These are phyloP conservation scores for Pardalotus punctatus DNA, from an alignment of 2,113 vertebrate genomes.

Conservation along the genomic window DNA sequence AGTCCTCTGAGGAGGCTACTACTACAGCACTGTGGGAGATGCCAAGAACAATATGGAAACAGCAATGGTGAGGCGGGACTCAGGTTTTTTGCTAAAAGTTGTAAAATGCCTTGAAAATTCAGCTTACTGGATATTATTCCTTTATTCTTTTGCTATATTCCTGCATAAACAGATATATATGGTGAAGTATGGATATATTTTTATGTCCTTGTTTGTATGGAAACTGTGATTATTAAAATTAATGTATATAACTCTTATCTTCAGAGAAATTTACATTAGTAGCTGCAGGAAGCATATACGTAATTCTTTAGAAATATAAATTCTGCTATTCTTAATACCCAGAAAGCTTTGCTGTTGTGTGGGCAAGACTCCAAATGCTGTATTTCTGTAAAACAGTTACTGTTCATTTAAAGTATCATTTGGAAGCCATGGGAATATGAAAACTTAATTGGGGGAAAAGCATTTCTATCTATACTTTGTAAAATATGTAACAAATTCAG, in stretches of 20 bases:
- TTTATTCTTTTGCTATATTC: background rate
- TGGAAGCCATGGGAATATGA: background rate
- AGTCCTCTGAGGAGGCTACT: background rate
- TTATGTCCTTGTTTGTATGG: background rate
- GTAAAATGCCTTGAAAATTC: background rate
- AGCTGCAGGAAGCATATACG: background rate
- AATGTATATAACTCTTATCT: background rate
- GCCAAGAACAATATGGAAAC: background rate
- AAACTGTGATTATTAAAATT: background rate
- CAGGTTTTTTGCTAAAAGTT: background rate
- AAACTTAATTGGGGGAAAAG: background rate
- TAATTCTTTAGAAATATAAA: background rate
- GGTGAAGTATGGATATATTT: background rate
- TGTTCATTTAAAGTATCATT: background rate
- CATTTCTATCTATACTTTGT: background rate
- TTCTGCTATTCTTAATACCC: background rate
- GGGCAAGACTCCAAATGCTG: background rate
- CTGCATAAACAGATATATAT: background rate
- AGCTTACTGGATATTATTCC: background rate
- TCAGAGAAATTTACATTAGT: background rate
- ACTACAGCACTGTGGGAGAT: background rate
- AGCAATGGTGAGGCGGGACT: background rate
- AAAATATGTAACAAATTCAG: background rate
- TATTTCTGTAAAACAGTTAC: background rate
- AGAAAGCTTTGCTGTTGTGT: background rate